Evolutionary conservation across 2,888 invertebrate genomes (phyloP), one percentile per base, ranked within the genome.

Genomic region (Phrixothrix hirtus): DNA sequence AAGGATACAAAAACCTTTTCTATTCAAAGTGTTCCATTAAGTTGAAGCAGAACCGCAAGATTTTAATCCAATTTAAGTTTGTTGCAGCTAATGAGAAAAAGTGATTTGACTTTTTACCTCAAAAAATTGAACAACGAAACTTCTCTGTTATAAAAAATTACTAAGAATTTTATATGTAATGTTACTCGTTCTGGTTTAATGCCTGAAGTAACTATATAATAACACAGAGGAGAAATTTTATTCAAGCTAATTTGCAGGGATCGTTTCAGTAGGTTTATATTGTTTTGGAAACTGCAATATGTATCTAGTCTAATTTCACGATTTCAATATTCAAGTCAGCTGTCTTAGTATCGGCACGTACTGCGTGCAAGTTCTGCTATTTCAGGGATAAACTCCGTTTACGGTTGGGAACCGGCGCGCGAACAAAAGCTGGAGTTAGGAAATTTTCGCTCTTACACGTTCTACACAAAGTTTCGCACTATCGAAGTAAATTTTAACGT

Each of bases 401-500:
- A 48, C 48, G 48, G 47, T 47, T 52, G 39, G 16, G 13, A 45
- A 41, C 46, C 35, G 41, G 34, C 44, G 39, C 39, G 27, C 47
- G 47, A 53, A 53, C 53, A 53, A 53, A 54, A 37, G 27, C 44
- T 16, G 17, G 37, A 48, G 54, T 63, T 58, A 52, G 58, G 53
- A 56, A 55, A 60, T 63, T 63, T 57, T 57, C 63, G 37, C 43
- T 51, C 55, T 41, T 51, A 47, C 52, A 51, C 60, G 53, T 58
- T 49, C 50, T 45, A 43, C 57, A 50, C 41, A 10, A 36, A 49
- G 25, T 44, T 51, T 46, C 39, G 52, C 52, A 52, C 48, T 44
- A 46, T 50, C 57, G 59, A 58, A 56, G 57, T 57, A 59, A 57
- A 62, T 56, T 48, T 55, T 56, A 59, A 62, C 63, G 63, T 62